Evolutionary conservation across 2,113 vertebrate species (phyloP).

Genomic region (Pelusios castaneus): DNA sequence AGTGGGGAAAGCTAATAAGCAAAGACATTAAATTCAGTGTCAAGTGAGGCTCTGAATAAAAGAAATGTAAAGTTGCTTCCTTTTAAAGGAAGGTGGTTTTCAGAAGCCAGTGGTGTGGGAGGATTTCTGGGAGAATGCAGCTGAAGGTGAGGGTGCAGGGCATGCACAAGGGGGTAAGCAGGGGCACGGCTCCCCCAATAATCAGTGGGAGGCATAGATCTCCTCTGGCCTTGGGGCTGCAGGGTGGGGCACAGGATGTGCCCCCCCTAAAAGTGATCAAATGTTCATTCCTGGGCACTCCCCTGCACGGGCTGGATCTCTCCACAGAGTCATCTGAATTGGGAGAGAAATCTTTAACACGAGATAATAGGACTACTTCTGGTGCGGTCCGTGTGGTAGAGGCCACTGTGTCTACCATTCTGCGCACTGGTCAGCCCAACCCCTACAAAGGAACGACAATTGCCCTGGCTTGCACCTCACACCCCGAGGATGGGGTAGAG

Average conservation of each 20-base stretch:
- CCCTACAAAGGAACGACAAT: neutral
- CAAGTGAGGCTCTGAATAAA: constrained; percentile 25
- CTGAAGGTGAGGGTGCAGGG: constrained; percentile 16
- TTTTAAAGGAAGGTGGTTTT: constrained; percentile 4
- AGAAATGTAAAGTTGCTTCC: neutral
- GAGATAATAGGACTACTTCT: constrained; percentile 42
- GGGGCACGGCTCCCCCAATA: too few relatives aligned
- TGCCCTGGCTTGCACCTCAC: neutral
- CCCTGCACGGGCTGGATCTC: constrained; percentile 4
- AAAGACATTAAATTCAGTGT: constrained; percentile 14
- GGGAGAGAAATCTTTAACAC: constrained; percentile 31
- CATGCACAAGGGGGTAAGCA: neutral
- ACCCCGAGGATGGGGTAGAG: neutral
- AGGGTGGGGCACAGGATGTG: too few relatives aligned
- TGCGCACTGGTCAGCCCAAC: constrained; percentile 5
- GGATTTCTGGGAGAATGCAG: constrained; percentile 47
- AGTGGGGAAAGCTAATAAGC: neutral
- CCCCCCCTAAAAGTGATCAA: too few relatives aligned
- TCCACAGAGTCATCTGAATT: neutral
- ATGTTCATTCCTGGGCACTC: too few relatives aligned
- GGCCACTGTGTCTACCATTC: neutral
- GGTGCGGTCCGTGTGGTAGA: constrained; percentile 45
- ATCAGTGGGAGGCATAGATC: too few relatives aligned
- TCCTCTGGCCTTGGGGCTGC: too few relatives aligned
- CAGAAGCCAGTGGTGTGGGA: constrained; percentile 5